Evolutionary conservation across 2,113 vertebrate genomes (phyloP), one percentile per base, ranked within the genome.

Genomic region (Thermophis baileyi): DNA sequence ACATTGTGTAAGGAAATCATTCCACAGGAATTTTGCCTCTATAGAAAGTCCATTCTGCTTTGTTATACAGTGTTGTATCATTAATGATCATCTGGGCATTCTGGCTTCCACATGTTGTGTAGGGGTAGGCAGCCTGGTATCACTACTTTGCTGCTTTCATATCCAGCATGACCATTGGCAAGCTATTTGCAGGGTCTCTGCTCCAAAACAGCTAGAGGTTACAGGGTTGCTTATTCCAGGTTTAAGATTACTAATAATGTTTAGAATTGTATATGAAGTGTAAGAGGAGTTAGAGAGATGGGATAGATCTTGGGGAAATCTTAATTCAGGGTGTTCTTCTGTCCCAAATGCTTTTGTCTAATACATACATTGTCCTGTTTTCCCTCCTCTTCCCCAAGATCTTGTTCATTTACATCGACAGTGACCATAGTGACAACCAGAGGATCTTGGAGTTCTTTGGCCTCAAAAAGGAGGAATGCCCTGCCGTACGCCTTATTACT

Each of bases 381-480:
- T 95, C 94, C 94, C 92, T 95, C 91, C 95, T 46, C 4, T 94
- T 94, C 94, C 92, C 96, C 91, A 96, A 99, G 99, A 99, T 99
- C 97, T 98, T 99, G 91, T 99, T 99, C 97, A 99, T 99, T 97
- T 99, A 99, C 98, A 99, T 99, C 90, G 99, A 99, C 97, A 99
- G 99, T 0, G 98, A 99, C 47, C 97, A 99, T 30, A 96, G 98
- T 0, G 99, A 99, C 97, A 99, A 99, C 98, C 99, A 99, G 97
- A 98, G 99, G 85, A 99, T 99, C 96, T 95, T 99, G 47, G 99
- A 99, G 97, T 99, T 99, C 95, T 99, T 99, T 7, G 99, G 99
- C 90, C 98, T 99, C 14, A 99, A 99, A 98, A 99, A 99, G 88
- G 99, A 99, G 24, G 99, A 99, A 92, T 99, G 99, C 89, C 99